phyloP scores from a whole-genome alignment of 2,113 vertebrate species.

The Girardinichthys multiradiatus region DNA sequence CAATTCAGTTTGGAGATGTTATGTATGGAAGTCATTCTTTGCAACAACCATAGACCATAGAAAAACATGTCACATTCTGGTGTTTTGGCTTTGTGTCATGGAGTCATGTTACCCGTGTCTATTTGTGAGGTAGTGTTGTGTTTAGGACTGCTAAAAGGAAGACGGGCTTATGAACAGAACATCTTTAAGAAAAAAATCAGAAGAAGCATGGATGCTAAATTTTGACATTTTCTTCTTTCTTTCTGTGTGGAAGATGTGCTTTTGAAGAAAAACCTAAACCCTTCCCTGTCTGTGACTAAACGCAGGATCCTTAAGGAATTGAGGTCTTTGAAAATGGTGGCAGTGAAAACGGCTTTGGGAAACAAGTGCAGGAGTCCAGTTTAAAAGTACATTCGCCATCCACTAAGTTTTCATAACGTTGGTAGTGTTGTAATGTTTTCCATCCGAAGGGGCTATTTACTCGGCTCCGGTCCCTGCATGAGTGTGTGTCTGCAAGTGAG shows the following conservation, averaged over 20 bases:
- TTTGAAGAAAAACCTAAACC: conserved; percentile 33
- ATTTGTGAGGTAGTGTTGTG: neutral
- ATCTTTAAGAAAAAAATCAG: neutral
- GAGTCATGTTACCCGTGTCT: neutral
- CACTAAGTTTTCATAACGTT: conserved; percentile 57
- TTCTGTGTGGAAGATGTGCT: conserved; percentile 27
- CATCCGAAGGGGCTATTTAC: conserved; percentile 73
- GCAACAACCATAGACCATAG: neutral
- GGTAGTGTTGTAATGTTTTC: conserved; percentile 73
- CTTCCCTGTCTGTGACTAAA: conserved; percentile 43
- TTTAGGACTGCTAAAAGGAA: neutral
- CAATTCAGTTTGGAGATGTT: neutral
- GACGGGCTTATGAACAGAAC: neutral
- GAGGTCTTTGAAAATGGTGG: conserved; percentile 54
- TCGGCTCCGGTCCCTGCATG: conserved; percentile 50
- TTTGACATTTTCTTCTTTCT: conserved; percentile 22
- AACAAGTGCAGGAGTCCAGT: conserved; percentile 53
- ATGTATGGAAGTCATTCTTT: neutral
- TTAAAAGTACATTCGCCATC: conserved; percentile 63
- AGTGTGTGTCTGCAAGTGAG: conserved; percentile 50
- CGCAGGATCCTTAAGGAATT: conserved; percentile 40
- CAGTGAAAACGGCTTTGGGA: conserved; percentile 59
- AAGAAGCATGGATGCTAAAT: neutral
- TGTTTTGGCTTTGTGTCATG: neutral
- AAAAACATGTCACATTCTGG: neutral